Base-by-base conservation (phyloP, 1,140 invertebrate genomes). In the Conus betulinus region DNA sequence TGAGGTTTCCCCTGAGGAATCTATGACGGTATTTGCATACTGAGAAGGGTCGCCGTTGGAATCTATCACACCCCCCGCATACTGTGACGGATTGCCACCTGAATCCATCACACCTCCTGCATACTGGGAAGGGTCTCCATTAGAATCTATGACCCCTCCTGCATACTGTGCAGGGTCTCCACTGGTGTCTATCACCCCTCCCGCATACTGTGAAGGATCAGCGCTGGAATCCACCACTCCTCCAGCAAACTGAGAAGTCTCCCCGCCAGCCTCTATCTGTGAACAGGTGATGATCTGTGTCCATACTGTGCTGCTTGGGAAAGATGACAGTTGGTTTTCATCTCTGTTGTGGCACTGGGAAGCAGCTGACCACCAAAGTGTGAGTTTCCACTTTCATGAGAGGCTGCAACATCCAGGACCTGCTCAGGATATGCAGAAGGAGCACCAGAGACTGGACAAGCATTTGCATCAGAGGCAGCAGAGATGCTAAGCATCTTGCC, bases 401-500 rank as follows among this genome's bases (percentile, higher is more conserved):
- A 57, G 11, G 13, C 74, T 25, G 85, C 76, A 5, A 57, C 53
- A 13, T 78, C 74, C 3, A 87, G 52, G 17, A 87, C 51, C 23
- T 84, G 53, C 25, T 60, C 82, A 10, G 6, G 53, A 17, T 84
- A 84, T 3, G 53, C 17, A 0, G 82, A 63, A 15, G 53, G 79
- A 5, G 79, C 51, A 20, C 39, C 82, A 8, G 82, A 84, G 6
- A 17, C 39, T 7, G 51, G 15, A 15, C 85, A 87, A 11, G 25
- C 74, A 74, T 52, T 74, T 10, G 27, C 27, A 51, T 85, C 84
- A 74, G 71, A 53, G n/a, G 85, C 71, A 52, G 74, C 63, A n/a
- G 82, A 67, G 17, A 87, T 87, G 71, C 71, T 78, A 6, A 78
- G 71, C 85, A 87, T 87, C 27, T 67, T 39, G 71, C 74, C 85